These are phyloP conservation scores for Watersipora subatra DNA, from an alignment of 1,140 invertebrate species.

Conservation along the genomic window DNA sequence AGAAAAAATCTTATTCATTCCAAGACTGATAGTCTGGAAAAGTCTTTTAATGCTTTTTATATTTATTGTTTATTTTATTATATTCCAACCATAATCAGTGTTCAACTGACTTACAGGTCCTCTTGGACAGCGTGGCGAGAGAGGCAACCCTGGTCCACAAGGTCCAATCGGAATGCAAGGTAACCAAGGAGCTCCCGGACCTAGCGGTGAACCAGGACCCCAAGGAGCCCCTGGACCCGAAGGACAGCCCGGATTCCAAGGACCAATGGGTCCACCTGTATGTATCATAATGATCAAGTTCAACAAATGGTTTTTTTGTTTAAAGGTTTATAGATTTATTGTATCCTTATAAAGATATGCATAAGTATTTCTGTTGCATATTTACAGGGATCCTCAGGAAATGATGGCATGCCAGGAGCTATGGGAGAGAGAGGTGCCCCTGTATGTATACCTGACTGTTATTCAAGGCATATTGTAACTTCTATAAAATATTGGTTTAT, in stretches of 20 bases:
- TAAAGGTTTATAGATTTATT: too few relatives aligned
- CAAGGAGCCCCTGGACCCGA: constrained; percentile 8
- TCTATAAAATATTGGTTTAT: too few relatives aligned
- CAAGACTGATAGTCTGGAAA: too few relatives aligned
- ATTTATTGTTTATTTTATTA: too few relatives aligned
- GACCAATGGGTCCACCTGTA: background rate
- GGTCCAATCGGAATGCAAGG: constrained; percentile 6
- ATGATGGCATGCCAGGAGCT: constrained; percentile 12
- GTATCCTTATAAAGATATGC: background rate
- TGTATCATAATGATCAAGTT: background rate
- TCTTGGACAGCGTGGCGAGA: constrained; percentile 3
- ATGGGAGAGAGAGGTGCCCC: constrained; percentile 11
- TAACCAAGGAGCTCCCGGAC: constrained; percentile 6
- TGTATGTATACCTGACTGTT: constrained; percentile 5
- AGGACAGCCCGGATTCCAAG: constrained; percentile 2
- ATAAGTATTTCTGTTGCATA: background rate
- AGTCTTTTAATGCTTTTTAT: too few relatives aligned
- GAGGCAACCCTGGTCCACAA: background rate
- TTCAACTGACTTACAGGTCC: too few relatives aligned
- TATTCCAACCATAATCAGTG: too few relatives aligned
- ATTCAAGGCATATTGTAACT: too few relatives aligned
- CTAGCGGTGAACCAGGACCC: constrained; percentile 8
- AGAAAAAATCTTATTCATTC: too few relatives aligned
- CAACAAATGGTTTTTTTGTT: background rate
- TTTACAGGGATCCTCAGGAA: constrained; percentile 12